Percentiles rank a stretch among this genome's conserved stretches.
Evolutionary conservation across 1,140 invertebrate genomes (phyloP).

Genomic region (Drosophila orena): DNA sequence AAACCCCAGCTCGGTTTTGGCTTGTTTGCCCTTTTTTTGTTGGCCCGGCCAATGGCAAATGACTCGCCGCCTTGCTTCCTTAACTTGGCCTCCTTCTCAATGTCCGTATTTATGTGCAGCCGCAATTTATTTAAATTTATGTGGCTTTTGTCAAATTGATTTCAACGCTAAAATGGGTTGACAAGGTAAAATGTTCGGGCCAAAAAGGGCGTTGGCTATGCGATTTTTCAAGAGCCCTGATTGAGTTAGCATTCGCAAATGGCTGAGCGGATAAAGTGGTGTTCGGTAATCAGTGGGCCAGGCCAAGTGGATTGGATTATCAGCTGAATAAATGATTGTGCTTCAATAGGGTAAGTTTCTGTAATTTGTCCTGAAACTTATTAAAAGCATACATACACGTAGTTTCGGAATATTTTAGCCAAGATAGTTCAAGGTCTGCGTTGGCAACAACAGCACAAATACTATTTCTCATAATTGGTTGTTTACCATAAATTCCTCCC

Average conservation of each 20-base stretch:
- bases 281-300: conserved; percentile 37
- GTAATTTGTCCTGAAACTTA: no score
- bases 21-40: conserved; percentile 20
- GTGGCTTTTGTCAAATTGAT: conserved; percentile 82
- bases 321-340: conserved; percentile 3
- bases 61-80: conserved; percentile 22
- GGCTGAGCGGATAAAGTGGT: conserved; percentile 18
- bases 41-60: conserved; percentile 37
- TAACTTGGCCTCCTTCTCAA: conserved; percentile 26
- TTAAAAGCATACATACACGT: no score
- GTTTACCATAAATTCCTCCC: neutral
- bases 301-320: conserved; percentile 27
- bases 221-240: conserved; percentile 60
- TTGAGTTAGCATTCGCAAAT: conserved; percentile 57
- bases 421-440: neutral
- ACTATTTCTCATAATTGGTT: neutral
- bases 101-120: conserved; percentile 78
- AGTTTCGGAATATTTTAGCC: neutral
- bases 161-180: conserved; percentile 80
- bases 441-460: neutral
- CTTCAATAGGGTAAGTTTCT: neutral
- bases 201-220: conserved; percentile 32
- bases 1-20: conserved; percentile 23
- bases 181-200: conserved; percentile 61
- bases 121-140: conserved; percentile 82